phyloP scores from a whole-genome alignment of 2,888 invertebrate species.

The Agrotis segetum region DNA sequence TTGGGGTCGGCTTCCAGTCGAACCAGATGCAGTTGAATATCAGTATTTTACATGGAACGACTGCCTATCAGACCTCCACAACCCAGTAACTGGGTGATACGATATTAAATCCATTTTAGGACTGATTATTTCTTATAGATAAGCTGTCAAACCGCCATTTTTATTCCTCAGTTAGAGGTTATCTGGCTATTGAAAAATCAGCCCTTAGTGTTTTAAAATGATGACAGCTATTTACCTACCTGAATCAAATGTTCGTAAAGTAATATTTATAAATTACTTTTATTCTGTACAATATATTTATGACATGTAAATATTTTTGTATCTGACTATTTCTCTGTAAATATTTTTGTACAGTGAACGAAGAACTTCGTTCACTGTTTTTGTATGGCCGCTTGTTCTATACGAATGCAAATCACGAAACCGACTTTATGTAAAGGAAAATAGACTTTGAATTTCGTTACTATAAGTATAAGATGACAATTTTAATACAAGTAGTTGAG shows the following conservation, averaged over 20 bases:
- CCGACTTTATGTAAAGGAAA: neutral
- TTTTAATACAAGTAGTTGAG: neutral
- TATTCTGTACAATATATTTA: conserved; percentile 35
- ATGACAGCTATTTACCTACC: neutral
- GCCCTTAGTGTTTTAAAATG: too few species aligned
- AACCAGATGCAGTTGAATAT: neutral
- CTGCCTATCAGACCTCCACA: neutral
- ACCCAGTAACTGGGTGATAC: neutral
- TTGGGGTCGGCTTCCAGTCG: neutral
- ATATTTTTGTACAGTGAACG: too few species aligned
- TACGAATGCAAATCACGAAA: neutral
- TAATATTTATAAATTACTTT: neutral
- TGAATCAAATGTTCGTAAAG: neutral
- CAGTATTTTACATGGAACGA: neutral
- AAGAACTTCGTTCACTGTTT: too few species aligned
- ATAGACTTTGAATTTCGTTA: neutral
- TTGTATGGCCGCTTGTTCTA: neutral
- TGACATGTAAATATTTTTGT: conserved; percentile 43
- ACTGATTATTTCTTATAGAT: too few species aligned
- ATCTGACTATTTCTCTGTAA: conserved; percentile 15
- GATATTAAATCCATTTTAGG: neutral
- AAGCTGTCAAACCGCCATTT: too few species aligned
- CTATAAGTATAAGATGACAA: neutral
- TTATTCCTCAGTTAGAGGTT: too few species aligned
- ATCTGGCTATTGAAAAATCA: too few species aligned